Base-by-base conservation (phyloP, 2,888 invertebrate genomes). In the Ornithoptera priamus region DNA sequence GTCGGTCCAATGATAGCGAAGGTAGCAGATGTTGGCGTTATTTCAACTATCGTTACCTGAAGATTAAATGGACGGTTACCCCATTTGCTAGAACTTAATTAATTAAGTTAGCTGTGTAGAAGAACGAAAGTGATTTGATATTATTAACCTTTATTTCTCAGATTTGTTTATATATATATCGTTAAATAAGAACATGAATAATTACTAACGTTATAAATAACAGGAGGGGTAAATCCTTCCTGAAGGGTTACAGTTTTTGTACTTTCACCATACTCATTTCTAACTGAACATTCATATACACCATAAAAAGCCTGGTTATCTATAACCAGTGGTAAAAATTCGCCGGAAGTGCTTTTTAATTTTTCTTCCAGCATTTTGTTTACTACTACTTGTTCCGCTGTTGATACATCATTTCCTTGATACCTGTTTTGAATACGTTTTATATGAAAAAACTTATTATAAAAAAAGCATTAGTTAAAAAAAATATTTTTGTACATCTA, bases 201-300 rank as follows among this genome's bases (percentile, higher is more conserved):
- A 46, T 56, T 65, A 77, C 88, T 83, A 80, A 91, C 91, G 75
- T 83, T 81, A 66, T 72, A 72, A 50, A 90, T 74, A 10, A 70
- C 24, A 1, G 81, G 77, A 42, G 92, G 92, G 8, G 72, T 72
- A 71, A 81, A 84, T 53, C 86, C 91, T 80, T 86, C 78, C 62
- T 72, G 78, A 7, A 92, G 78, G 17, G 74, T 72, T 30, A 86
- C 80, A 0, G 71, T 70, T 76, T 89, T 91, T 7, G 73, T 78
- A 0, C 79, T 78, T 67, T 76, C 73, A 0, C 92, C 92, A 36
- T 77, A 75, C 6, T 76, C 70, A 67, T 92, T 92, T 10, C 59
- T 75, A 3, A 84, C 89, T 12, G 65, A 75, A 70, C 92, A 92
- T 67, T 82, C 81, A 65, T 87, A 92, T 22, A 75, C 72, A 42